Base-by-base conservation (phyloP, 2,797 vertebrate genomes). In the Erethizon dorsatum region DNA sequence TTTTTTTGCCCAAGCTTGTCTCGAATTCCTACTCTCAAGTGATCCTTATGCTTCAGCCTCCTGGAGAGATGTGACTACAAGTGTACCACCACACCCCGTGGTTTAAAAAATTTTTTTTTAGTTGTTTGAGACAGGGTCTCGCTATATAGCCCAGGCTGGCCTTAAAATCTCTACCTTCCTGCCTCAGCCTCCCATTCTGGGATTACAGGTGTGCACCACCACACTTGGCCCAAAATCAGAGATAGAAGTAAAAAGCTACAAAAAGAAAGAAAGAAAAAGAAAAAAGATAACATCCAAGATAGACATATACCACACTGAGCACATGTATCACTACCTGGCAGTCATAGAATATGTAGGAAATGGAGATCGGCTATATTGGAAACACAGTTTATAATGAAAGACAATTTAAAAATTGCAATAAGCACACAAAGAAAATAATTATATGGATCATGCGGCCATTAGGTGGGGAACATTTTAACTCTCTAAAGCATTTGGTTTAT, bases 351-450 rank as follows among this genome's bases (percentile, higher is more conserved):
- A 69, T 2, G 37, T 11, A 96, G 75, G 63, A 57, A 92, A 91
- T 77, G 79, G 92, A 95, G 93, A 90, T 82, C 83, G 90, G 69
- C 65, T 88, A 47, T 92, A 61, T 91, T 77, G 69, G 82, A 67
- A 94, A 96, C 82, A 91, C 50, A 88, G 65, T 97, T 94, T 90
- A 54, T 88, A 95, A 96, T 75, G 93, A 94, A 97, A 97, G 89
- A 82, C 71, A 88, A 83, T 88, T 93, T 95, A 59, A 96, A 96
- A 94, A 85, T 88, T 59, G 65, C 90, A 97, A 83, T 96, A 83
- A 86, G 59, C 90, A 94, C 88, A 94, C 94, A 94, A 95, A 96
- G 88, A 92, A 92, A 91, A 97, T 96, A 96, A 97, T 96, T 89
- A 87, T 50, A 89, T 86, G 71, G 89, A 89, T 61, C 67, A 94